Conservation (phyloP, 2,113 vertebrate species). For the Muscicapa adusta region DNA sequence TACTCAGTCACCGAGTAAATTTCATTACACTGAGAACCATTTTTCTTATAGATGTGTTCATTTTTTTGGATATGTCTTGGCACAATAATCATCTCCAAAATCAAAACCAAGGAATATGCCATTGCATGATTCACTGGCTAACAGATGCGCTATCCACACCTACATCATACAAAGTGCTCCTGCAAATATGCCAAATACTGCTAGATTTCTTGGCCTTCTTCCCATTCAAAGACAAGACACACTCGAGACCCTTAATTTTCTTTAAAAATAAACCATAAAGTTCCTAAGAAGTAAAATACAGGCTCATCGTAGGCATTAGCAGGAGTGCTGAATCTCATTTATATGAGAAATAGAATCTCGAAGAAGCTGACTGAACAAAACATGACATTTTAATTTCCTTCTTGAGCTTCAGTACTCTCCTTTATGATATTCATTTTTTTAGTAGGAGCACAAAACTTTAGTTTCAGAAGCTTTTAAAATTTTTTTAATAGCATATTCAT, state of each 20-base stretch:
- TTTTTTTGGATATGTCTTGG: background rate
- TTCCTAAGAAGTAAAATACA: background rate
- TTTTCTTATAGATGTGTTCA: background rate
- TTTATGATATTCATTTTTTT: background rate
- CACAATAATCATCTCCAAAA: background rate
- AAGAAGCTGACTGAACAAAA: conserved; percentile 1
- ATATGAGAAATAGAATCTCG: background rate
- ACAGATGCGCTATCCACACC: background rate
- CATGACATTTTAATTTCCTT: background rate
- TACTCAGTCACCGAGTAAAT: background rate
- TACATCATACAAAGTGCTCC: background rate
- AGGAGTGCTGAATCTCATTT: background rate
- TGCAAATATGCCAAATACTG: background rate
- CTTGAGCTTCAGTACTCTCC: background rate
- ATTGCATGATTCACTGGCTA: conserved; percentile 10
- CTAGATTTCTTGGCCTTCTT: background rate
- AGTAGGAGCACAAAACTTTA: background rate
- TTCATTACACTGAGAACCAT: background rate
- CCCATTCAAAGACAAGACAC: background rate
- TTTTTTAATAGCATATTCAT: background rate
- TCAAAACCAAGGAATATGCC: background rate
- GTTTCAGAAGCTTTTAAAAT: background rate
- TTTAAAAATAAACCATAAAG: background rate
- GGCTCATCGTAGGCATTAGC: fast-evolving
- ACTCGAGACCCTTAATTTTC: background rate